Evolutionary conservation across 2,888 invertebrate species (phyloP).

Genomic region (Strigamia crassipes): DNA sequence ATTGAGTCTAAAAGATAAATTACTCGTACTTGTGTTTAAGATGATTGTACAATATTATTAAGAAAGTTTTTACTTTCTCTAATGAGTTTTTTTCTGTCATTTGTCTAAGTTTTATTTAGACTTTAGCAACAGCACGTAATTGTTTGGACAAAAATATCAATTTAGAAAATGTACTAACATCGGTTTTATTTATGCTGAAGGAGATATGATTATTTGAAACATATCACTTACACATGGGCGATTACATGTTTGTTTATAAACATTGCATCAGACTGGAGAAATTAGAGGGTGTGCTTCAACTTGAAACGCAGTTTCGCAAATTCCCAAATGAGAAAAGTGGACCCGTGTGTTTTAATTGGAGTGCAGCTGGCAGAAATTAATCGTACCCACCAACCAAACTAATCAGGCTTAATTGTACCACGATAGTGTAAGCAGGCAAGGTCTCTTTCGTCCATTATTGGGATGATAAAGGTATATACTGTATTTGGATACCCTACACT

Average conservation of each 20-base stretch:
- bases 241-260: background rate
- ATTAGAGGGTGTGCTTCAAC: constrained; percentile 22
- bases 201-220: background rate
- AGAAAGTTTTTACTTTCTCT: no score
- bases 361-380: constrained; percentile 26
- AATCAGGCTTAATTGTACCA: constrained; percentile 23
- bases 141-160: background rate
- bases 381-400: constrained; percentile 23
- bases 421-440: background rate
- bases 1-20: no score
- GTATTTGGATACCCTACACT: background rate
- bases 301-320: background rate
- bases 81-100: no score
- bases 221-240: background rate
- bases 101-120: no score
- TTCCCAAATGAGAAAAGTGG: background rate
- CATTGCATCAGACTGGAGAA: constrained; percentile 1
- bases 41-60: no score
- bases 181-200: background rate
- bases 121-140: no score
- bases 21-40: no score
- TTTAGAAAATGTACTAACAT: background rate
- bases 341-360: constrained; percentile 17
- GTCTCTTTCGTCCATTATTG: background rate
- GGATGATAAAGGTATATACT: background rate